Conservation (phyloP, 2,797 vertebrate genomes). For the Gallinago stenura region DNA sequence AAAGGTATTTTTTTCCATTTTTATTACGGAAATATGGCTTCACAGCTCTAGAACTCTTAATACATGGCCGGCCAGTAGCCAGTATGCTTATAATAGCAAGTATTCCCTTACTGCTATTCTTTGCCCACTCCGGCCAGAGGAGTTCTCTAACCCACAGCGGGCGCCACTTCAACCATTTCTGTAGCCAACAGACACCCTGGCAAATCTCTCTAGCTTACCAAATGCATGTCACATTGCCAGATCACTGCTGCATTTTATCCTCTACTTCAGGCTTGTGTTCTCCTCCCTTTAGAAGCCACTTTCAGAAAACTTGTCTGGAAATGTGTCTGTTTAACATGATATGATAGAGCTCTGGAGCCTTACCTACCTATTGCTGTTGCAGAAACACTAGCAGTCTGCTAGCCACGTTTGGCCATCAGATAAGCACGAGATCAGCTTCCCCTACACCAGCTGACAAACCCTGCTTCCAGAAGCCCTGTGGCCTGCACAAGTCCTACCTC, state of each 20-base stretch:
- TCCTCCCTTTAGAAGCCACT: background rate
- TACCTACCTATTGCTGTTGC: background rate
- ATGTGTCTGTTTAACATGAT: background rate
- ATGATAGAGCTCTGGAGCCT: background rate
- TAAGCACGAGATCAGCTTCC: constrained; percentile 36
- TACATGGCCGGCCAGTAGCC: background rate
- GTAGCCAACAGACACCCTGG: background rate
- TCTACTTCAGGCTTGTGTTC: background rate
- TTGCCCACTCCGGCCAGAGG: background rate
- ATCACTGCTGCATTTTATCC: background rate
- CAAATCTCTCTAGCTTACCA: background rate
- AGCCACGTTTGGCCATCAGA: background rate
- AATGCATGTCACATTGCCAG: background rate
- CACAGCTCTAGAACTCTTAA: constrained; percentile 34
- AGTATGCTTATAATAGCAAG: constrained; percentile 38
- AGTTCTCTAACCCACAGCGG: background rate
- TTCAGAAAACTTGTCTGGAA: background rate
- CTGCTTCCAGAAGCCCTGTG: constrained; percentile 35
- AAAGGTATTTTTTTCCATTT: constrained; percentile 52
- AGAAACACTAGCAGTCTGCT: background rate
- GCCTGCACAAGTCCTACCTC: background rate
- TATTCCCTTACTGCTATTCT: constrained; percentile 21
- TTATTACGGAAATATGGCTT: constrained; percentile 36
- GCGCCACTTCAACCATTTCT: background rate
- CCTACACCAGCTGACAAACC: constrained; percentile 30